Evolutionary conservation across 1,140 invertebrate genomes (phyloP).

Genomic region (Caerostris darwini): DNA sequence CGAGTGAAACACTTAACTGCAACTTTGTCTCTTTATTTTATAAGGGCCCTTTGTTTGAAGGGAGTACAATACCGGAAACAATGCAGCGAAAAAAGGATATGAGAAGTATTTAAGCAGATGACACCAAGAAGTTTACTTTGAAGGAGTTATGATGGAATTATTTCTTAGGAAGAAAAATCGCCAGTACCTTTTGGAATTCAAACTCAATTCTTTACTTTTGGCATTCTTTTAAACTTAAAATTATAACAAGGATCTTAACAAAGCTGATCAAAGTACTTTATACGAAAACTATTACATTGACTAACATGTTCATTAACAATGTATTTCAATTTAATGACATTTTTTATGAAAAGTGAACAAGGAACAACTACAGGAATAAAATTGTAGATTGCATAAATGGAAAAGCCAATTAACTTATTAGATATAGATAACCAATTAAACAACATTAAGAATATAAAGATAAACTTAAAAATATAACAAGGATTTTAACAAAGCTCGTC

Average conservation of each 20-base stretch:
- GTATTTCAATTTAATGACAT: no score
- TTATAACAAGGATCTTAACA: background rate
- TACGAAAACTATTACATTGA: no score
- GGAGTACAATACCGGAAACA: background rate
- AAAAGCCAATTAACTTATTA: no score
- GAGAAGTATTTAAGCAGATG: background rate
- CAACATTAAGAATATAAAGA: no score
- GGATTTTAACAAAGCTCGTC: no score
- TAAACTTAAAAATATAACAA: no score
- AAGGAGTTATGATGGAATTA: background rate
- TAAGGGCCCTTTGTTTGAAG: conserved; percentile 1
- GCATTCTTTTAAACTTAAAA: background rate
- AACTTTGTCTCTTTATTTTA: conserved; percentile 2
- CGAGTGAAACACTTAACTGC: background rate
- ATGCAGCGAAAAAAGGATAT: background rate
- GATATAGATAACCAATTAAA: no score
- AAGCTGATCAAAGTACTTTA: no score
- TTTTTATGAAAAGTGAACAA: no score
- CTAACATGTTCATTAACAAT: no score
- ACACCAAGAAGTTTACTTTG: background rate
- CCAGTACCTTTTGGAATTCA: background rate
- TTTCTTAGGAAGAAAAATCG: background rate
- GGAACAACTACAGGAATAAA: no score
- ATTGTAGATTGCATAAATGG: no score
- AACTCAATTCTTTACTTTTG: background rate